Evolutionary conservation across 2,888 invertebrate genomes (phyloP).

Genomic region (Drosophila aldrichi): DNA sequence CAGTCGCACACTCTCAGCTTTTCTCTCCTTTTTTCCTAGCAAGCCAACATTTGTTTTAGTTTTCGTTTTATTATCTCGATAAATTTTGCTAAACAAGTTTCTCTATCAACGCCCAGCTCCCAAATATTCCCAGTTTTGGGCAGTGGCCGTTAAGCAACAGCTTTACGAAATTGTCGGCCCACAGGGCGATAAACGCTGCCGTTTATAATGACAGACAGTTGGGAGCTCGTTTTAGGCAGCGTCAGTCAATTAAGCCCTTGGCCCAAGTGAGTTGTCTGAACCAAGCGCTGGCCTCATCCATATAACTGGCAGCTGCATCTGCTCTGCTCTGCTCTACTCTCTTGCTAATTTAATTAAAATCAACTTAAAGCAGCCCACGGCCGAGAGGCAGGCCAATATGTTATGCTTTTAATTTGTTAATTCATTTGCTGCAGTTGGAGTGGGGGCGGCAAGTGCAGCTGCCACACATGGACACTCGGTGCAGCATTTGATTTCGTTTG

Average conservation of each 20-base stretch:
- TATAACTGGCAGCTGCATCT: constrained; percentile 56
- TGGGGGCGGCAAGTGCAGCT: too few relatives aligned
- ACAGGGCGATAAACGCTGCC: constrained; percentile 22
- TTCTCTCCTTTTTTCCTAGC: neutral
- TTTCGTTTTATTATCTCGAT: neutral
- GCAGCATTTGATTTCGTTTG: constrained; percentile 69
- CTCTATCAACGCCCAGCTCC: neutral
- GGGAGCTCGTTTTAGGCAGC: constrained; percentile 2
- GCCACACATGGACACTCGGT: constrained; percentile 28
- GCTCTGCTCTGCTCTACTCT: neutral
- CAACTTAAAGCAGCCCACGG: constrained; percentile 63
- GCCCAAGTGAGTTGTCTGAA: constrained; percentile 13
- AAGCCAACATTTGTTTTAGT: neutral
- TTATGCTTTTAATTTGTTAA: constrained; percentile 77
- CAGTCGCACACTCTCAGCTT: neutral
- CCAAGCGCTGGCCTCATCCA: constrained; percentile 25
- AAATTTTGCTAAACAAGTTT: constrained; percentile 1
- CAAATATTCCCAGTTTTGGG: neutral
- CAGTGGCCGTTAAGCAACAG: neutral
- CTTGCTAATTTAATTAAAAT: constrained; percentile 75
- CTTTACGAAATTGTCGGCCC: constrained; percentile 3
- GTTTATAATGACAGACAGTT: constrained; percentile 14
- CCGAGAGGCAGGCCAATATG: constrained; percentile 65
- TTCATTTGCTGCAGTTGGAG: constrained; percentile 73
- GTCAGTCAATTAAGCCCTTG: constrained; percentile 8